Evolutionary conservation across 2,888 invertebrate genomes (phyloP), one percentile per base, ranked within the genome.

Genomic region (Mystacides longicornis): DNA sequence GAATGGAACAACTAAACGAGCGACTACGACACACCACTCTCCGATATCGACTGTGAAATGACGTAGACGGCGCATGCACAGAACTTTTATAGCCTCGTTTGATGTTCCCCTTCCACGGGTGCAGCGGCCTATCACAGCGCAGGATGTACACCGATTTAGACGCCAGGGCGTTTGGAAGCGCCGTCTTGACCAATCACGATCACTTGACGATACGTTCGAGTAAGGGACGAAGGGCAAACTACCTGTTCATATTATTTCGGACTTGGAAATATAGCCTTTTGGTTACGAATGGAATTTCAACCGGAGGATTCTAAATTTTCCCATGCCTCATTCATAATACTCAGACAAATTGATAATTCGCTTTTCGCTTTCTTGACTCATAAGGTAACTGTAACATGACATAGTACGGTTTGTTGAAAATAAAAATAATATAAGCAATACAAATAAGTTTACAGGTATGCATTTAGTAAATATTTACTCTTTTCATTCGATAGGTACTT

Each of bases 41-140:
- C 70, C 68, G 71, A 66, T 73, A 72, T 33, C 72, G 73, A 75
- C 75, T 76, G 75, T 74, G 69, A 75, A 74, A 75, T 72, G 74
- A 74, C 69, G 71, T 72, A 70, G 64, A 59, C 64, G 62, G 52
- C 66, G 64, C 65, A 68, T 67, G 47, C 57, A 71, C 50, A 16
- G 31, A 45, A 72, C 72, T 74, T 75, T 75, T 77, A 61, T 59
- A 59, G 55, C 51, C 46, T 58, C 58, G 48, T 14, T 23, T 33
- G 55, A 37, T 46, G 27, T 37, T 18, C 50, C 57, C 62, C 69
- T 65, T 64, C 58, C 64, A 57, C 68, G 67, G 16, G 27, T 20
- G 3, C 20, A 23, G 9, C 49, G 51, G 22, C 72, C 62, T 60
- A 62, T 62, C 52, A 53, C 45, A 49, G 51, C 42, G 56, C 56